Evolutionary conservation across 30 jellyfish, hydroid and myxozoan genomes (phyloP).

Genomic region (Mastigias papua): DNA sequence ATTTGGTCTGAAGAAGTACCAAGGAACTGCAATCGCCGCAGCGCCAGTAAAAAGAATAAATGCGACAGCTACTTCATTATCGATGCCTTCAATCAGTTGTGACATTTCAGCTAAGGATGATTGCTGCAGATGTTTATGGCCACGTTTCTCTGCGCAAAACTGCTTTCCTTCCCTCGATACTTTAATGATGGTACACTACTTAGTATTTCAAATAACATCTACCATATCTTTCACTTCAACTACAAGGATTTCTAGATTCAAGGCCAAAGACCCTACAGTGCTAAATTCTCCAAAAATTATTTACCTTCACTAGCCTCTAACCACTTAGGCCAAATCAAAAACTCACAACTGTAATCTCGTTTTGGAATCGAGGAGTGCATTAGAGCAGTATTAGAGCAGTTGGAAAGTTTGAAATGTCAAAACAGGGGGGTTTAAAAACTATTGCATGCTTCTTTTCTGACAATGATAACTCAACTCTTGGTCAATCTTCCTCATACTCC

Average conservation of each 20-base stretch:
- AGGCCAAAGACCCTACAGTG: not conserved
- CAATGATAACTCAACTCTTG: no score
- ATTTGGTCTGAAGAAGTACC: conserved; percentile 76
- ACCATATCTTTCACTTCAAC: not conserved
- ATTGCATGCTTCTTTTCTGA: no score
- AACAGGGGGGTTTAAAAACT: no score
- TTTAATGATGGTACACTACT: not conserved
- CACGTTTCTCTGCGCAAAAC: no score
- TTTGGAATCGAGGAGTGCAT: not conserved
- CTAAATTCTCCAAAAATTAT: not conserved
- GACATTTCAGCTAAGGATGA: conserved; percentile 9
- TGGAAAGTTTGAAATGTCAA: no score
- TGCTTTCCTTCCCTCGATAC: not conserved
- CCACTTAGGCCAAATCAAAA: not conserved
- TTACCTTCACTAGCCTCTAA: not conserved
- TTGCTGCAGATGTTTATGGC: no score
- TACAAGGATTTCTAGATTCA: not conserved
- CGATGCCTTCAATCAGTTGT: conserved; percentile 75
- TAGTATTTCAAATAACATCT: no score
- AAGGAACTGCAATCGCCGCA: conserved; percentile 79
- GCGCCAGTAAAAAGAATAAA: conserved; percentile 52
- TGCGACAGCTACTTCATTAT: conserved; percentile 61
- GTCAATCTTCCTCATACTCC: no score
- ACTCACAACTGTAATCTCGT: not conserved
- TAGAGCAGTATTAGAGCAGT: no score